Percentiles rank a stretch among this genome's conserved stretches.
Conservation (phyloP, 1,140 invertebrate species). For the Brachystomella parvula region DNA sequence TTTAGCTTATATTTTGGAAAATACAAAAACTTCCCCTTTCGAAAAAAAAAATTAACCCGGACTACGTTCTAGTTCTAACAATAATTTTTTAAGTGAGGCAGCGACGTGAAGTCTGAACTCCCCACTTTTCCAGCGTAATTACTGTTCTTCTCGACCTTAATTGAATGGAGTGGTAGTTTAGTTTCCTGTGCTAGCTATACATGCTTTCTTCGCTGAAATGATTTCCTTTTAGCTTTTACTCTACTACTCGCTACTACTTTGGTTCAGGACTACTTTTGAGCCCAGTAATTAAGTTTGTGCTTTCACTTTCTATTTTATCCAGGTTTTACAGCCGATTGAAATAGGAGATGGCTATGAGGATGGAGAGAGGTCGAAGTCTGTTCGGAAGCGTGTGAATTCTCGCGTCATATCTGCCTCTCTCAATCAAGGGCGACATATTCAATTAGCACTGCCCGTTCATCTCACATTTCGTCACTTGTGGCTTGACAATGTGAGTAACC, state of each 20-base stretch:
- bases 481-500: constrained; percentile 81
- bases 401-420: constrained; percentile 87
- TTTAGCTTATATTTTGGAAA: no score
- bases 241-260: no score
- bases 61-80: no score
- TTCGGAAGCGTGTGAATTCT: constrained; percentile 57
- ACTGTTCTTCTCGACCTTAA: no score
- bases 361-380: not conserved
- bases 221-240: no score
- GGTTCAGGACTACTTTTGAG: no score
- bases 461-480: constrained; percentile 72
- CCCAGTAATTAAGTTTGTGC: not conserved
- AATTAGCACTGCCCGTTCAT: constrained; percentile 72
- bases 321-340: constrained; percentile 35
- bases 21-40: not conserved
- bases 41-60: constrained; percentile 2
- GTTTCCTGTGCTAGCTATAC: no score
- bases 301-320: not conserved
- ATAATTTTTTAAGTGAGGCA: no score
- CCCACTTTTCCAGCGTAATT: no score
- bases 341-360: constrained; percentile 11
- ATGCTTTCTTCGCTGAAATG: no score
- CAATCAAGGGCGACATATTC: constrained; percentile 74
- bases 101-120: no score
- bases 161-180: no score